Base-by-base conservation (phyloP, 2,113 vertebrate species). In the Hemiprocne comata region DNA sequence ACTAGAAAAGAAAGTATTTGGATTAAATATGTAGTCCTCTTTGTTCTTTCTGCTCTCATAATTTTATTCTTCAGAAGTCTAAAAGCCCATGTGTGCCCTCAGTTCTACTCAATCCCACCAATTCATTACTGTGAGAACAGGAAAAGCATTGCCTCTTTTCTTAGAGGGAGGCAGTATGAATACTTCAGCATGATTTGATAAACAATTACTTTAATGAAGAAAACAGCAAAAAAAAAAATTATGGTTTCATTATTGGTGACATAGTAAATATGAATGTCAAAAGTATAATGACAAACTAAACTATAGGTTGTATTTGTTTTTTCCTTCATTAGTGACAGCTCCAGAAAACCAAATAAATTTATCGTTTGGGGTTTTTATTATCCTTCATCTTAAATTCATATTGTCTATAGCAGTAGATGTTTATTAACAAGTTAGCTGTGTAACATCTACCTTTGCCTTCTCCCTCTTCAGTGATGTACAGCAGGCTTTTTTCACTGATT, bases 11-110 rank as follows among this genome's bases (percentile, higher is more conserved):
- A 86, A 85, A 85, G 31, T 54, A 24, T 90, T 88, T 81, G 83
- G 65, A 69, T 92, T 28, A 86, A 89, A 57, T 84, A 69, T 16
- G 26, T 77, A 40, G 83, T 83, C 69, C 33, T 71, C 69, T 77
- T 50, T 86, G 79, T 96, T 90, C 93, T 93, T 94, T 97, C 83
- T 94, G 90, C 88, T 89, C 65, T 89, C 85, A 75, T 91, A 89
- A 81, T 92, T 94, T 82, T 6, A 2, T 77, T 93, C 79, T 81
- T 83, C 64, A 57, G 31, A 91, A 51, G 23, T 77, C 51, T 73
- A 31, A 66, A 91, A 67, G 58, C 29, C 51, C 17, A 7, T 23
- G 17, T 89, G 54, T 51, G 16, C 61, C 31, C 33, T 33, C 29
- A 48, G 36, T 55, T 70, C 42, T 66, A 1, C 53, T 60, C 3